Evolutionary conservation across 2,888 invertebrate species (phyloP).

Genomic region (Lycaena phlaeas): DNA sequence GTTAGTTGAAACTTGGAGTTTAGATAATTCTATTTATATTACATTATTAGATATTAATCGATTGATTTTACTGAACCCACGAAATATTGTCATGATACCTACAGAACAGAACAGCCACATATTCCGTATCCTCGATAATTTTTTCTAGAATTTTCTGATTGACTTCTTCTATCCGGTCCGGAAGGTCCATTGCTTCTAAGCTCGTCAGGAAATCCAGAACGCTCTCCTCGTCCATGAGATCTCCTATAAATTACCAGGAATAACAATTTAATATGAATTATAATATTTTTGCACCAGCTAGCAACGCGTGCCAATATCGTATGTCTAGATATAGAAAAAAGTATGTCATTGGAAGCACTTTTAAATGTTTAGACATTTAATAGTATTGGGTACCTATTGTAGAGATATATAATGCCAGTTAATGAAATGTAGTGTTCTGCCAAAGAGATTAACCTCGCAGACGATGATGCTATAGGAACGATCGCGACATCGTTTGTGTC

Average conservation of each 20-base stretch:
- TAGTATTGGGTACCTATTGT: not conserved
- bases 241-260: conserved; percentile 73
- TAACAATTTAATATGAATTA: conserved; percentile 13
- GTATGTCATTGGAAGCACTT: no score
- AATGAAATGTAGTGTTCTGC: conserved; percentile 26
- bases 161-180: conserved; percentile 96
- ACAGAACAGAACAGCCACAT: conserved; percentile 95
- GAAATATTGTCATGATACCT: conserved; percentile 70
- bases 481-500: conserved; percentile 4
- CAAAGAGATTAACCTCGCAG: conserved; percentile 27
- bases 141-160: conserved; percentile 91
- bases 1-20: conserved; percentile 38
- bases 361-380: not conserved
- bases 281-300: no score
- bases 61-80: conserved; percentile 38
- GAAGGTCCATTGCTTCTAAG: conserved; percentile 94
- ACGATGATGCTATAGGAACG: conserved; percentile 14
- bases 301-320: no score
- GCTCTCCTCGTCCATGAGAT: conserved; percentile 95
- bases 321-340: no score
- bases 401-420: conserved; percentile 16
- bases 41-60: conserved; percentile 32
- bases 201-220: conserved; percentile 95
- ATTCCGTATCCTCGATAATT: conserved; percentile 92
- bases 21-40: conserved; percentile 45